Evolutionary conservation across 2,113 vertebrate genomes (phyloP), one percentile per base, ranked within the genome.

Genomic region (Paramisgurnus dabryanus): DNA sequence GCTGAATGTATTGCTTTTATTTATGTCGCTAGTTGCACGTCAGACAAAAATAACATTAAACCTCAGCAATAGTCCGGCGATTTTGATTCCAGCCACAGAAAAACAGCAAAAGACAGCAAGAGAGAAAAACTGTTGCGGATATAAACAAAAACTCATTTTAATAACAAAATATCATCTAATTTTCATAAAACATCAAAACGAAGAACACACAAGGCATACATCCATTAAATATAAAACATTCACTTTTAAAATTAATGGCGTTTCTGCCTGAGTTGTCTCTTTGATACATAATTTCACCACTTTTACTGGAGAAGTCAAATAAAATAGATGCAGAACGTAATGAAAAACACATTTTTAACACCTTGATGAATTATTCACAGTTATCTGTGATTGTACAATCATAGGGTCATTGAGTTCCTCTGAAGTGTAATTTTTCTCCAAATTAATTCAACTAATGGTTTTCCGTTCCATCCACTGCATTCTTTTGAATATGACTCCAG

Each of bases 181-280:
- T 61, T 22, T 64, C 40, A 17, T 74, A 61, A 73, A 64, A 75
- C 60, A 75, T 64, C 55, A 18, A 74, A 74, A 60, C 71, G 22
- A 71, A 34, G 34, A 60, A 22, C 13, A 60, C 43, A 73, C 43
- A 11, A 45, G 39, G 50, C 17, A 27, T 60, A 74, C 41, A 9
- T 45, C 71, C 71, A 74, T 45, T 22, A 45, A 74, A 45, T 74
- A 74, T 74, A 73, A 73, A 61, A 27, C 55, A 73, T 73, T 73
- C 40, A 27, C 5, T 34, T 67, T 79, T n/a, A 40, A 58, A 71
- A 60, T 22, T 0, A n/a, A 11, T 53, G n/a, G 13, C 34, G 13
- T 17, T 13, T 9, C 27, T 58, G 49, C 11, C 27, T 60, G 27
- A 6, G 27, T 18, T 22, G 13, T 65, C 17, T 4, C 53, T 34